Evolutionary conservation across 2,888 invertebrate species (phyloP).

Genomic region (Amphipoea oculea): DNA sequence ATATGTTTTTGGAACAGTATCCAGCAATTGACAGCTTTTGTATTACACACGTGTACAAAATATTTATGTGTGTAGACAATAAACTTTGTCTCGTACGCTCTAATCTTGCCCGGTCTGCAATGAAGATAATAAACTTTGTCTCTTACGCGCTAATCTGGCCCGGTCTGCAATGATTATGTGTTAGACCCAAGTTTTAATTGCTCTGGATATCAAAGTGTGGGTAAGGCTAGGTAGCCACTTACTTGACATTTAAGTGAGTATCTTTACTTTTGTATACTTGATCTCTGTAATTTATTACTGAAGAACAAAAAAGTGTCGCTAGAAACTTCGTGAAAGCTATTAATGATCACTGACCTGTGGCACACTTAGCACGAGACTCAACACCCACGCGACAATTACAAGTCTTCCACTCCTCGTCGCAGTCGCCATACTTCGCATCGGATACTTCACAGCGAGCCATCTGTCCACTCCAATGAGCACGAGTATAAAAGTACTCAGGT

Average conservation of each 20-base stretch:
- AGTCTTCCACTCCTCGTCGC: constrained; percentile 93
- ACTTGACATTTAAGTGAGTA: constrained; percentile 49
- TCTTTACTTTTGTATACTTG: constrained; percentile 21
- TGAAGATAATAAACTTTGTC: too few species aligned
- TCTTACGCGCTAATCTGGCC: constrained; percentile 35
- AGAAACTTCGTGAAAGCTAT: constrained; percentile 41
- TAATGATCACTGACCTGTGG: constrained; percentile 93
- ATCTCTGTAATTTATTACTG: constrained; percentile 14
- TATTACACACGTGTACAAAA: neutral
- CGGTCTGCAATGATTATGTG: constrained; percentile 25
- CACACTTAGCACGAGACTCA: constrained; percentile 93
- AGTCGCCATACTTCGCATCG: constrained; percentile 93
- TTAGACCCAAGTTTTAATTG: constrained; percentile 70
- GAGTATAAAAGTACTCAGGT: constrained; percentile 95
- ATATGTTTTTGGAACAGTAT: constrained; percentile 9
- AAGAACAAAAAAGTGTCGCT: constrained; percentile 15
- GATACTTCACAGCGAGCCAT: constrained; percentile 95
- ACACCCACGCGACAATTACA: constrained; percentile 93
- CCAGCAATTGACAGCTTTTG: constrained; percentile 6
- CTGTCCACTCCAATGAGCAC: constrained; percentile 96
- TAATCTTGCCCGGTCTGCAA: constrained; percentile 25
- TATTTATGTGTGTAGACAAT: constrained; percentile 10
- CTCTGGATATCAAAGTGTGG: constrained; percentile 44
- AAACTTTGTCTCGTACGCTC: constrained; percentile 18
- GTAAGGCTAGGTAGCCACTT: constrained; percentile 38